These are phyloP conservation scores for Phorcus lineatus DNA, from an alignment of 2,888 invertebrate genomes.

Conservation along the genomic window DNA sequence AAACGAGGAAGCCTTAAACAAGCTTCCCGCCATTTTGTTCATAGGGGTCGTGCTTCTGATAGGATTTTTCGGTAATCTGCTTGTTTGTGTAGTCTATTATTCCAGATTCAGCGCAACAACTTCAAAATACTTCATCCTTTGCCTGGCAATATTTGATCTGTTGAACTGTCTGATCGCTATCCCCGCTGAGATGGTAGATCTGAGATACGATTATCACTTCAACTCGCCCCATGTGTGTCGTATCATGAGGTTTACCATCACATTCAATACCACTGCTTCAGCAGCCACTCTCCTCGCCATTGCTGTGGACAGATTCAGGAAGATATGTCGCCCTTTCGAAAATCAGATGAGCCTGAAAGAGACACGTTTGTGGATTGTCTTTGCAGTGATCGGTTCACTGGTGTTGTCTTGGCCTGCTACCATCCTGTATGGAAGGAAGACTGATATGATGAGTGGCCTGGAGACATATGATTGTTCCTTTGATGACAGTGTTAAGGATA, in stretches of 20 bases:
- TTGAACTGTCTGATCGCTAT: constrained; percentile 46
- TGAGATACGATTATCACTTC: constrained; percentile 36
- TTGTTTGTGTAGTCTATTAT: constrained; percentile 24
- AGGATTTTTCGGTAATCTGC: constrained; percentile 23
- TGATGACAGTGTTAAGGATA: constrained; percentile 22
- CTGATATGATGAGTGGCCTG: constrained; percentile 29
- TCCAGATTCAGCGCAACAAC: constrained; percentile 29
- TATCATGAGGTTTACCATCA: constrained; percentile 27
- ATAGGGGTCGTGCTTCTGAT: constrained; percentile 17
- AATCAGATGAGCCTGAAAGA: constrained; percentile 44
- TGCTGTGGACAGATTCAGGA: constrained; percentile 47
- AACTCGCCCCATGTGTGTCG: constrained; percentile 24
- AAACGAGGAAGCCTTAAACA: constrained; percentile 15
- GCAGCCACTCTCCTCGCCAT: constrained; percentile 43
- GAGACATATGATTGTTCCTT: constrained; percentile 24
- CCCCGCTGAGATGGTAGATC: constrained; percentile 47
- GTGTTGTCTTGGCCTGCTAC: constrained; percentile 46
- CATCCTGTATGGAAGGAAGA: constrained; percentile 43
- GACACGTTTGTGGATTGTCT: constrained; percentile 39
- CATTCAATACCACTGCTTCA: constrained; percentile 31
- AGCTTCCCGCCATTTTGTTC: constrained; percentile 29
- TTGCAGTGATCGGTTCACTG: constrained; percentile 33
- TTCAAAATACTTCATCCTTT: constrained; percentile 45
- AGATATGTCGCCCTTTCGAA: constrained; percentile 48
- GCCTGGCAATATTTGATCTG: constrained; percentile 45